Percentiles rank a stretch among this genome's conserved stretches.
These are phyloP conservation scores for Agrochola lychnidis DNA, from an alignment of 2,888 invertebrate genomes.

Conservation along the genomic window DNA sequence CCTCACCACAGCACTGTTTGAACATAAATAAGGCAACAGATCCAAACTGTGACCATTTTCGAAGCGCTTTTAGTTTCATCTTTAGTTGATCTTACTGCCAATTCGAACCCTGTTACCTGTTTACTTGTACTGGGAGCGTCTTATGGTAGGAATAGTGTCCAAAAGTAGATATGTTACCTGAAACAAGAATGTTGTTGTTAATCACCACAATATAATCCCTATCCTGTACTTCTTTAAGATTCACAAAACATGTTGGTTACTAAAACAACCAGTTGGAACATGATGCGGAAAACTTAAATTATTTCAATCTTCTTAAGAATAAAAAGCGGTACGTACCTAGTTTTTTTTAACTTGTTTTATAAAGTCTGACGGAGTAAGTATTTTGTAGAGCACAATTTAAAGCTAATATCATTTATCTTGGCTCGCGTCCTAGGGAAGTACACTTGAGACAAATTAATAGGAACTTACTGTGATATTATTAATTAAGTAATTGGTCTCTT, in stretches of 20 bases:
- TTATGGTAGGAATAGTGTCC: no score
- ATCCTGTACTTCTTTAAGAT: no score
- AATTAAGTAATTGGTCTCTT: background rate
- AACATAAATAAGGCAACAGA: background rate
- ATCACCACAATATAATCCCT: background rate
- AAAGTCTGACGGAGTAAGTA: background rate
- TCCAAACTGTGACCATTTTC: background rate
- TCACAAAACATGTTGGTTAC: background rate
- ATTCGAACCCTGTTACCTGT: background rate
- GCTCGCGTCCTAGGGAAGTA: background rate
- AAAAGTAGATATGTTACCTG: background rate
- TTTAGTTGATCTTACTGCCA: background rate
- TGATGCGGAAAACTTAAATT: background rate
- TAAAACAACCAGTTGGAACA: background rate
- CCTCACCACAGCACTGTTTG: background rate
- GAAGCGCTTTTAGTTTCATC: background rate
- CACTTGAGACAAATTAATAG: background rate
- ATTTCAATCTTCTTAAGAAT: background rate
- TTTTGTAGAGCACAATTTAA: slow-evolving; percentile 6
- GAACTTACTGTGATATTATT: background rate
- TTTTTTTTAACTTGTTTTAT: background rate
- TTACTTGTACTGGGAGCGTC: background rate
- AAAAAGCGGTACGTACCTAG: background rate
- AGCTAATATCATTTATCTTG: slow-evolving; percentile 32
- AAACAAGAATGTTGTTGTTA: background rate